A percentile compares a stretch with the other conserved stretches of the same genome.
These are phyloP conservation scores for Pelosia muscerda DNA, from an alignment of 2,888 invertebrate genomes.

Conservation along the genomic window DNA sequence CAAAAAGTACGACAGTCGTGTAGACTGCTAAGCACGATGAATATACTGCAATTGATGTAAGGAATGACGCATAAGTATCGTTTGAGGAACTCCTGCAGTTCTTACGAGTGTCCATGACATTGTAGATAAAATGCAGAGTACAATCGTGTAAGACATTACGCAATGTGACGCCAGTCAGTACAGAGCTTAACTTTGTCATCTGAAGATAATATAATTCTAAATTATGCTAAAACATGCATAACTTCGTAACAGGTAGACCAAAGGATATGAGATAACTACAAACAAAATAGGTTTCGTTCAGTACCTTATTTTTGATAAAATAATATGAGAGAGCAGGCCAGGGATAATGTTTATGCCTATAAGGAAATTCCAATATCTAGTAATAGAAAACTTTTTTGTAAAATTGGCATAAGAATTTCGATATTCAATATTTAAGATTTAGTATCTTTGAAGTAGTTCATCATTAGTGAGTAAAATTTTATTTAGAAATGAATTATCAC, in stretches of 20 bases:
- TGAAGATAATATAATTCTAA: conserved; percentile 1
- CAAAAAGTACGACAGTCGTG: no score
- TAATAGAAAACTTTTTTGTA: not conserved
- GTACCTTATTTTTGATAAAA: not conserved
- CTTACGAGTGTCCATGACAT: no score
- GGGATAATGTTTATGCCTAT: conserved; percentile 1
- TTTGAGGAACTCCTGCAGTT: no score
- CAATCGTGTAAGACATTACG: no score
- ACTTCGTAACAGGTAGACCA: conserved; percentile 3
- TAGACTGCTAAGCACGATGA: no score
- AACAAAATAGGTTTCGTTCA: not conserved
- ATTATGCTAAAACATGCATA: not conserved
- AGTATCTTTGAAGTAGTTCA: not conserved
- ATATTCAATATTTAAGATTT: not conserved
- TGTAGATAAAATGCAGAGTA: no score
- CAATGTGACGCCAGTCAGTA: not conserved
- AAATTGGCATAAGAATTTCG: not conserved
- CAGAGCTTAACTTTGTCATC: not conserved
- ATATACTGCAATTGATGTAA: no score
- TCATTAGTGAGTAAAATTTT: not conserved
- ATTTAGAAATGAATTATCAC: not conserved
- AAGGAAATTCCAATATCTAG: not conserved
- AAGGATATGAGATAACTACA: not conserved
- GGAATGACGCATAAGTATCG: no score
- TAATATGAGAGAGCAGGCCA: not conserved